Base-by-base conservation (phyloP, 2,888 invertebrate species). In the Pandemis cinnamomeana region DNA sequence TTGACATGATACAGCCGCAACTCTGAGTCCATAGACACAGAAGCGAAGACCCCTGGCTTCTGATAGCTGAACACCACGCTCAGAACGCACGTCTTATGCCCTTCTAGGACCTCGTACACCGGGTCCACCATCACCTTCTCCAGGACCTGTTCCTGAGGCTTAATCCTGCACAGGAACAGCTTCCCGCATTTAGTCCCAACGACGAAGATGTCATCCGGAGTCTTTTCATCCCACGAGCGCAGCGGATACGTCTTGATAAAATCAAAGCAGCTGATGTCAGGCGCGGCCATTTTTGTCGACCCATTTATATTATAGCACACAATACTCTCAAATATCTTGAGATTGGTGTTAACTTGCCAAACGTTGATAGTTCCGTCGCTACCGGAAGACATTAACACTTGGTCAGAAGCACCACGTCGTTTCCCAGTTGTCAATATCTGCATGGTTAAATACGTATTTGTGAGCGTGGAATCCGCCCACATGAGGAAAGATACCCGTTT, bases 11-110 rank as follows among this genome's bases (percentile, higher is more conserved):
- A 93, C 0, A 94, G 77, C 5, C 91, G 81, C 42, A 93, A 55
- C 78, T 93, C 93, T 0, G 92, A 89, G 67, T 92, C 92, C 58
- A 90, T 89, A 0, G 92, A 90, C 5, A 92, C 80, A 0, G 93
- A 90, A 0, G 88, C 87, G 44, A 93, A 90, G 0, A 91, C 76
- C 0, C 87, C 88, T 0, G 90, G 87, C 71, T 84, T 87, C 66
- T 91, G 89, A 1, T 76, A 77, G 51, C 88, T 89, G 73, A 93
- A 93, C 0, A 85, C 86, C 0, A 92, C 82, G 51, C 88, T 86
- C 60, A 93, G 44, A 0, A 93, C 84, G 20, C 91, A 91, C 0
- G 89, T 87, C 0, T 81, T 77, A 15, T 91, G 91, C 0, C 87
- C 87, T 0, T 89, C 87, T 55, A 91, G 75, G 2, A 82, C 84